Conservation (phyloP, 37 sponge, comb jelly and placozoan species). For the Ephydatia muelleri region DNA sequence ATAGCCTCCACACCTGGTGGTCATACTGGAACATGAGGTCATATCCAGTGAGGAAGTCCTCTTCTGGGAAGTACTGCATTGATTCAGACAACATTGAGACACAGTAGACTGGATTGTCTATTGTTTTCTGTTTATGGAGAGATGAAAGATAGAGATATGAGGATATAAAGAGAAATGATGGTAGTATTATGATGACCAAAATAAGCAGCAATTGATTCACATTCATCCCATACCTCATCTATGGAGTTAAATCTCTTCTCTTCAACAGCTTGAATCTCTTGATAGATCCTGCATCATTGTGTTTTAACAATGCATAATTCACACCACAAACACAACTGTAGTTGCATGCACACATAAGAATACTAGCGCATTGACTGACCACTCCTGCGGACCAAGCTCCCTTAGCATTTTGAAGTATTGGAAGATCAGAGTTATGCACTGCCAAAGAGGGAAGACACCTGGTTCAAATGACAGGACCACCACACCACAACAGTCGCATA, state of each 20-base stretch:
- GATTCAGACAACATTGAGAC: slow-evolving; percentile 26
- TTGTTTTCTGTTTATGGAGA: no score
- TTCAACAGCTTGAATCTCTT: slow-evolving; percentile 41
- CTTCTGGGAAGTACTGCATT: slow-evolving; percentile 45
- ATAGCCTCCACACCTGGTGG: slow-evolving; percentile 36
- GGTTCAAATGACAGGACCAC: not conserved
- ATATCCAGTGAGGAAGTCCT: slow-evolving; percentile 70
- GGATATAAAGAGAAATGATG: not conserved
- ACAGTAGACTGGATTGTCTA: slow-evolving; percentile 57
- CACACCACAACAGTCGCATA: not conserved
- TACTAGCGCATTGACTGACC: slow-evolving; percentile 18
- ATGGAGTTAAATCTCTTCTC: slow-evolving; percentile 53
- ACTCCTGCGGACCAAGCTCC: slow-evolving; percentile 35
- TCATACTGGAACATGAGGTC: slow-evolving; percentile 62
- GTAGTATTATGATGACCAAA: no score
- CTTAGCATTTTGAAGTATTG: slow-evolving; percentile 56
- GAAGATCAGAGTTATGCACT: slow-evolving; percentile 61
- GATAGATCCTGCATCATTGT: slow-evolving; percentile 27
- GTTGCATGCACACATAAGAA: not conserved
- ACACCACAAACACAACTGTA: no score
- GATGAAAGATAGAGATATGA: no score
- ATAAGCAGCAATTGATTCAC: no score
- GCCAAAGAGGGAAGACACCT: not conserved
- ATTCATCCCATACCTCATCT: slow-evolving; percentile 33
- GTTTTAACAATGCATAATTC: not conserved